Evolutionary conservation across 2,113 vertebrate genomes (phyloP).

Genomic region (Clupea harengus): DNA sequence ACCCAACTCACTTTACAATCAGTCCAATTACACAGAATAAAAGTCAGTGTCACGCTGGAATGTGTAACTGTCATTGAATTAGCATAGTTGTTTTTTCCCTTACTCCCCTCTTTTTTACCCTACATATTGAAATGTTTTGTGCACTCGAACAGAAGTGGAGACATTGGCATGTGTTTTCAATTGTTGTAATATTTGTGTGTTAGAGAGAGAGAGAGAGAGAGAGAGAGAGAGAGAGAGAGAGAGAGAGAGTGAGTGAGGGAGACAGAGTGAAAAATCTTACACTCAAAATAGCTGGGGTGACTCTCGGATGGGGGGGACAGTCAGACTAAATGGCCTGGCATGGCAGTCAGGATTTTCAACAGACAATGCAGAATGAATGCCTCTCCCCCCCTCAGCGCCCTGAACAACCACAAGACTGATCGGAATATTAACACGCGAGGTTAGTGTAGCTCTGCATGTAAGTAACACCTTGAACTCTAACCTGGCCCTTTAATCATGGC

Average conservation of each 20-base stretch:
- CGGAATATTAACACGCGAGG: background rate
- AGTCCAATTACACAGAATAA: constrained; percentile 24
- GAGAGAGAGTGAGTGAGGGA: background rate
- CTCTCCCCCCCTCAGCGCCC: constrained; percentile 1
- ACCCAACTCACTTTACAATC: constrained; percentile 19
- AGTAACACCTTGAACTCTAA: constrained; percentile 20
- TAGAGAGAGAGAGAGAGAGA: constrained; percentile 2
- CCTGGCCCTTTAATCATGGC: constrained; percentile 35
- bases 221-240: background rate
- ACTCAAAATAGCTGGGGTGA: background rate
- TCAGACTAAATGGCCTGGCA: constrained; percentile 18
- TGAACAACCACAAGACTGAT: background rate
- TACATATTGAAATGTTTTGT: constrained; percentile 38
- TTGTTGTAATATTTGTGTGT: constrained; percentile 34
- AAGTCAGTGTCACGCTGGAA: constrained; percentile 30
- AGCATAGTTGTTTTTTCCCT: constrained; percentile 24
- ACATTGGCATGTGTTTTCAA: constrained; percentile 41
- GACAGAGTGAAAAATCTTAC: background rate
- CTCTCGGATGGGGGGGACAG: background rate
- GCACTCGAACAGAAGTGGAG: constrained; percentile 26
- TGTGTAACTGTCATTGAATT: constrained; percentile 22
- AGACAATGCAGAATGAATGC: constrained; percentile 29
- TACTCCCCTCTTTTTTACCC: background rate
- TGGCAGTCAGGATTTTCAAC: constrained; percentile 3
- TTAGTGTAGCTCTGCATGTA: background rate